These are phyloP conservation scores for Dryobotodes eremita DNA, from an alignment of 2,888 invertebrate species.

Conservation along the genomic window DNA sequence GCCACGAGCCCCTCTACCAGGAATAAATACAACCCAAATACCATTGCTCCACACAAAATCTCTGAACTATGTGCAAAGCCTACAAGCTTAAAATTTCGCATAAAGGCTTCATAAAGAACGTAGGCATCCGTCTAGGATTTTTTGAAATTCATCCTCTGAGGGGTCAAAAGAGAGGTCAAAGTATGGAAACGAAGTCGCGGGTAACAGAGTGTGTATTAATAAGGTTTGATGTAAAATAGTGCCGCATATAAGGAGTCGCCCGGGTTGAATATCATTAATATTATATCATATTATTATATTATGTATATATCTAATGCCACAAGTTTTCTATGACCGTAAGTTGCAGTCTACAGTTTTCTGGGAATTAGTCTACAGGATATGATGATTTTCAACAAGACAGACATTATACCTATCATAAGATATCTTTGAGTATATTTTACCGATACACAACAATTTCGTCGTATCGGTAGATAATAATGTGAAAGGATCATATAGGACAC, in stretches of 20 bases:
- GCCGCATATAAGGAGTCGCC: not conserved
- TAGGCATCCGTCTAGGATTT: constrained; percentile 23
- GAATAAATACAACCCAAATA: not conserved
- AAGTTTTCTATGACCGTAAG: not conserved
- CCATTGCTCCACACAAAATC: not conserved
- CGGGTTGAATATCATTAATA: constrained; percentile 1
- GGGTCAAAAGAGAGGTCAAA: constrained; percentile 22
- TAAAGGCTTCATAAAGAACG: constrained; percentile 24
- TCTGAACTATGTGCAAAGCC: constrained; percentile 14
- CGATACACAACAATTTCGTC: constrained; percentile 1
- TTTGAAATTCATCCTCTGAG: constrained; percentile 23
- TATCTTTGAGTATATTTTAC: constrained; percentile 9
- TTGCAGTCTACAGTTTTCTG: not conserved
- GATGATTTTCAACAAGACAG: not conserved
- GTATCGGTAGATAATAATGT: constrained; percentile 5
- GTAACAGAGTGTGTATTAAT: constrained; percentile 19
- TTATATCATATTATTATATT: not conserved
- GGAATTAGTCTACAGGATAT: not conserved
- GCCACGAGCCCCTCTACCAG: not conserved
- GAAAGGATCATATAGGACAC: constrained; percentile 21
- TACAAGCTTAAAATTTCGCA: constrained; percentile 20
- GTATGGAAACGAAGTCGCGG: constrained; percentile 28
- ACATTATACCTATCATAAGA: not conserved
- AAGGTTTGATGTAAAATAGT: constrained; percentile 18
- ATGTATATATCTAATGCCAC: not conserved